Base-by-base conservation (phyloP, 2,113 vertebrate species). In the Peucedramus taeniatus region DNA sequence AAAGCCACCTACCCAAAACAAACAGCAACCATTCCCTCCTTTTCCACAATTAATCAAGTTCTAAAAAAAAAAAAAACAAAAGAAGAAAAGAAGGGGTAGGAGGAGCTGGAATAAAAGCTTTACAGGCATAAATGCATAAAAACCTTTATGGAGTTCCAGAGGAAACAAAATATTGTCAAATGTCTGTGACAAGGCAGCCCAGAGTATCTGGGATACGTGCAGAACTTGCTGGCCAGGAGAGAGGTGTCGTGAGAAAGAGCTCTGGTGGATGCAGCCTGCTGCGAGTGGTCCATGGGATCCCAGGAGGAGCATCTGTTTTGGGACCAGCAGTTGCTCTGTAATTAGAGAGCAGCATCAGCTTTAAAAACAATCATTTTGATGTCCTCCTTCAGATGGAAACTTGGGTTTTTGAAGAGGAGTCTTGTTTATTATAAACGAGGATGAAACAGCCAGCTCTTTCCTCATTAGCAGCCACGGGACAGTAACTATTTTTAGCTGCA, bases 181-280 rank as follows among this genome's bases (percentile, higher is more conserved):
- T 66, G 50, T 59, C 69, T 87, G 71, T 84, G 93, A 91, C 60
- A 57, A 70, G 68, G 8, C 8, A 3, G 44, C 37, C 39, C 26
- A 22, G 85, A 90, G 50, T 27, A 91, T 94, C 74, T 94, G 85
- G 85, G 57, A 30, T 95, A 96, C 54, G 91, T 97, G 97, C 97
- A 77, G 94, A 92, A 78, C 72, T 86, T 49, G 75, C 60, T 95
- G 89, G 79, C 64, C 81, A 93, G 91, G 65, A 79, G 83, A 89
- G 94, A 95, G 89, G 90, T 76, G 83, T 94, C 89, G 83, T 97
- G 97, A 96, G 97, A 97, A 97, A 93, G 90, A 92, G 69, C 79
- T 89, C 89, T 90, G 78, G 75, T 51, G 57, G 88, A 80, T 81
- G 90, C 64, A 88, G 87, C 97, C 97, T 95, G 97, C 95, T 97